These are phyloP conservation scores for Pogonocherus hispidulus DNA, from an alignment of 2,888 invertebrate genomes.

Conservation along the genomic window DNA sequence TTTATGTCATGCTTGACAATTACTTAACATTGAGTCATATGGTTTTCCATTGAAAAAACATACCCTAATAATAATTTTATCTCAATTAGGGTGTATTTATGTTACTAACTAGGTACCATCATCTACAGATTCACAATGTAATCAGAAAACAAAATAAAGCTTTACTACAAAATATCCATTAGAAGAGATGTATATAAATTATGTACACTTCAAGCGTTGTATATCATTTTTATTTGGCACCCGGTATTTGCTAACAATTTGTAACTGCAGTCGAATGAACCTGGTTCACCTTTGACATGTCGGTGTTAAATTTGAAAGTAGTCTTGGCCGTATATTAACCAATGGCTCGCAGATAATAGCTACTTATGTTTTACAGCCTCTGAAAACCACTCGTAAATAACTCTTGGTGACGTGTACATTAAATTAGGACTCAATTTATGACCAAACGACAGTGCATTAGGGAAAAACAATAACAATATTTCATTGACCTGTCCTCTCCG, in stretches of 20 bases:
- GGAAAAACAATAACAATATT: slow-evolving; percentile 57
- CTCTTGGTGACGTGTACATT: slow-evolving; percentile 64
- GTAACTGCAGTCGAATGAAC: slow-evolving; percentile 21
- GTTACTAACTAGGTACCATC: background rate
- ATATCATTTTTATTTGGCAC: slow-evolving; percentile 3
- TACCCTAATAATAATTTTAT: too few relatives aligned
- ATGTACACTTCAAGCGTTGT: background rate
- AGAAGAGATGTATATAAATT: background rate
- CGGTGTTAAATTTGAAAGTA: slow-evolving; percentile 32
- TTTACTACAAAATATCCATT: background rate
- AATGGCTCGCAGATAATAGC: slow-evolving; percentile 59
- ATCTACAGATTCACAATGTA: background rate
- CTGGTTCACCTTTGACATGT: slow-evolving; percentile 31
- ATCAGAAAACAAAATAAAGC: background rate
- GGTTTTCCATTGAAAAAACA: too few relatives aligned
- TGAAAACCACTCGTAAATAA: slow-evolving; percentile 64
- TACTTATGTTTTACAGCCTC: slow-evolving; percentile 66
- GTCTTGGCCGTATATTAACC: slow-evolving; percentile 30
- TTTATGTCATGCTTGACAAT: too few relatives aligned
- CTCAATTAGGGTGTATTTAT: too few relatives aligned
- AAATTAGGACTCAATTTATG: slow-evolving; percentile 66
- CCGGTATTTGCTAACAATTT: slow-evolving; percentile 16
- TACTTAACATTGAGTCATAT: too few relatives aligned
- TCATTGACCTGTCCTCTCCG: slow-evolving; percentile 33
- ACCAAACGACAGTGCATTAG: slow-evolving; percentile 60